Evolutionary conservation across 2,888 invertebrate genomes (phyloP).

Genomic region (Helleia helle): DNA sequence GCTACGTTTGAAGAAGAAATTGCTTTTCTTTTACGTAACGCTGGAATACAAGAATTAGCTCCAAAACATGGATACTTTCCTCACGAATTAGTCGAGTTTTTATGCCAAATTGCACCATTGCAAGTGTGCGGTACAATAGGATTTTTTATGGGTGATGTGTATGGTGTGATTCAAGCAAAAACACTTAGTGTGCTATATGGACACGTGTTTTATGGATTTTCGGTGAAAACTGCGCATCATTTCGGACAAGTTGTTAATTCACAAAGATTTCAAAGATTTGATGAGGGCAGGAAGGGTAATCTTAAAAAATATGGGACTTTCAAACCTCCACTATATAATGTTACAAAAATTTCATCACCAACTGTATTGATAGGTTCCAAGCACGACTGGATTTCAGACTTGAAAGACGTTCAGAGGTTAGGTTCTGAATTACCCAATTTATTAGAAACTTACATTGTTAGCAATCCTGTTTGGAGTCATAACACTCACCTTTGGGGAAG

Average conservation of each 20-base stretch:
- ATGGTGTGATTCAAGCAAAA: not conserved
- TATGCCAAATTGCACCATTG: not conserved
- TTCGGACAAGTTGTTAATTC: slow-evolving; percentile 4
- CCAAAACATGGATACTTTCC: not conserved
- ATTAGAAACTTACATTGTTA: slow-evolving; percentile 15
- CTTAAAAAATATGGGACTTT: not conserved
- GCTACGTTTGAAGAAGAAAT: slow-evolving; percentile 19
- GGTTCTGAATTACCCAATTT: slow-evolving; percentile 29
- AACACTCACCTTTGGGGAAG: slow-evolving; percentile 1
- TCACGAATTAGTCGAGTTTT: not conserved
- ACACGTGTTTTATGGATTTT: not conserved
- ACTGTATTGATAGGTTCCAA: slow-evolving; percentile 27
- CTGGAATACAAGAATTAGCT: not conserved
- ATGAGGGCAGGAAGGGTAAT: slow-evolving; percentile 2
- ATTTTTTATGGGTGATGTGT: not conserved
- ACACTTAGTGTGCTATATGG: not conserved
- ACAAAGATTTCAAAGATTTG: slow-evolving; percentile 6
- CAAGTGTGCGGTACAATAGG: not conserved
- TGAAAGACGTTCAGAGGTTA: slow-evolving; percentile 28
- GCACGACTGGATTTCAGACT: slow-evolving; percentile 31
- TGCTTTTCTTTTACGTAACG: not conserved
- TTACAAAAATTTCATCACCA: slow-evolving; percentile 31
- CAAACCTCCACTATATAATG: slow-evolving; percentile 32
- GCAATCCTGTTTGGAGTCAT: slow-evolving; percentile 4
- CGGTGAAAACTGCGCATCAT: not conserved